Evolutionary conservation across 2,113 vertebrate species (phyloP).

Genomic region (Oncorhynchus masou): DNA sequence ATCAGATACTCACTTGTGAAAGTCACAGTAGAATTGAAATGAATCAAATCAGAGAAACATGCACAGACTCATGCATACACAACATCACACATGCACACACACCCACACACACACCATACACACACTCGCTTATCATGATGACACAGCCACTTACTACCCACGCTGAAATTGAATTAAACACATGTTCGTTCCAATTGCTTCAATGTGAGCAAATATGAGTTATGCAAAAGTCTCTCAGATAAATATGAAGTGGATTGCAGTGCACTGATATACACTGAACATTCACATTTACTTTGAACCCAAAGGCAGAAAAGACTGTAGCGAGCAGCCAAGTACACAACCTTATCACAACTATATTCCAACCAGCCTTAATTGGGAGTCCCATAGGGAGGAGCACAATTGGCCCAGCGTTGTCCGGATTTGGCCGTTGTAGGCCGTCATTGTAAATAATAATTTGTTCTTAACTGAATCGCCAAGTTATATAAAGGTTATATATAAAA

Average conservation of each 20-base stretch:
- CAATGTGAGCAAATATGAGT: slow-evolving; percentile 19
- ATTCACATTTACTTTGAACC: neutral
- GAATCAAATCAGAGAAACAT: slow-evolving; percentile 6
- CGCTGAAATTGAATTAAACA: slow-evolving; percentile 19
- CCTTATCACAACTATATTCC: too few relatives aligned
- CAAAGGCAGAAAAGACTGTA: neutral
- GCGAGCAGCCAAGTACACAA: too few relatives aligned
- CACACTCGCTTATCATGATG: neutral
- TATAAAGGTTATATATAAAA: too few relatives aligned
- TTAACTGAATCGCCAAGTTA: too few relatives aligned
- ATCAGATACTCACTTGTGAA: slow-evolving; percentile 1
- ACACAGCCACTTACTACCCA: slow-evolving; percentile 8
- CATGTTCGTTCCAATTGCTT: slow-evolving; percentile 28
- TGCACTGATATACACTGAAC: neutral
- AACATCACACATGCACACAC: slow-evolving; percentile 6
- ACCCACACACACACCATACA: slow-evolving; percentile 3
- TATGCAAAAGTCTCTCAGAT: slow-evolving; percentile 4
- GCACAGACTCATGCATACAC: neutral
- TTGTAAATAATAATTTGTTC: too few relatives aligned
- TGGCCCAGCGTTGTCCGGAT: too few relatives aligned
- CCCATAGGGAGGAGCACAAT: too few relatives aligned
- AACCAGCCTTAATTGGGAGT: too few relatives aligned
- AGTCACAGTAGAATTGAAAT: slow-evolving; percentile 6
- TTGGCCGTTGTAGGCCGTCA: too few relatives aligned
- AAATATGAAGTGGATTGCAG: slow-evolving; percentile 9